These are phyloP conservation scores for Centroberyx gerrardi DNA, from an alignment of 2,797 vertebrate genomes.

Conservation along the genomic window DNA sequence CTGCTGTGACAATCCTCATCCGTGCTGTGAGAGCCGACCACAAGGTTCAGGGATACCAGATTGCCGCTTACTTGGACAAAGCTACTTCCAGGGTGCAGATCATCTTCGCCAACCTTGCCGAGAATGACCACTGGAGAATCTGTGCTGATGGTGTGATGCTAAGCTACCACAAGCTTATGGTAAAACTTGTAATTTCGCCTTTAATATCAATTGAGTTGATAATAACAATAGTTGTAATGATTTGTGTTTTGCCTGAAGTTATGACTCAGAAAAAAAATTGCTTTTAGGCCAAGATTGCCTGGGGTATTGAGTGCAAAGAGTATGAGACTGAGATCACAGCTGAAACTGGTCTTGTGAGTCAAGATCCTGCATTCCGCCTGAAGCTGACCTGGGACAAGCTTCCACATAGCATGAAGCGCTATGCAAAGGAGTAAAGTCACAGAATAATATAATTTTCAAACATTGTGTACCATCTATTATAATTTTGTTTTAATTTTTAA, in stretches of 20 bases:
- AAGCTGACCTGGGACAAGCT: constrained; percentile 86
- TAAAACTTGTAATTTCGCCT: constrained; percentile 66
- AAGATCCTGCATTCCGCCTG: constrained; percentile 82
- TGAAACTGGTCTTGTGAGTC: constrained; percentile 85
- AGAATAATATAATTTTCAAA: background rate
- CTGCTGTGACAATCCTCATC: constrained; percentile 80
- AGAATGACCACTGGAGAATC: constrained; percentile 86
- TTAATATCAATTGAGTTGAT: background rate
- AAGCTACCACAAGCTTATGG: constrained; percentile 87
- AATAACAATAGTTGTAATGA: background rate
- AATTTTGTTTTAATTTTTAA: background rate
- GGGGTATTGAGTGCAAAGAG: constrained; percentile 87
- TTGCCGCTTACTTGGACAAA: constrained; percentile 83
- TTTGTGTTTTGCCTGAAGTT: background rate
- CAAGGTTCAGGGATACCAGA: constrained; percentile 85
- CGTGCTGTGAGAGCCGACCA: constrained; percentile 80
- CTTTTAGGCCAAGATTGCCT: constrained; percentile 83
- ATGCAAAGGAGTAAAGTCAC: constrained; percentile 77
- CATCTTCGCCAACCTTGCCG: constrained; percentile 83
- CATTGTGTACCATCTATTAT: constrained; percentile 7
- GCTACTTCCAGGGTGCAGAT: constrained; percentile 81
- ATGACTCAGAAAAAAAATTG: constrained; percentile 2
- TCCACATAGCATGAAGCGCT: constrained; percentile 69
- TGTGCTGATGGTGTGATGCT: constrained; percentile 86
- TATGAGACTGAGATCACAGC: constrained; percentile 79